A percentile compares a stretch with the other conserved stretches of the same genome.
These are phyloP conservation scores for Cassiopea andromeda DNA, from an alignment of 30 jellyfish, hydroid and myxozoan species.

Conservation along the genomic window DNA sequence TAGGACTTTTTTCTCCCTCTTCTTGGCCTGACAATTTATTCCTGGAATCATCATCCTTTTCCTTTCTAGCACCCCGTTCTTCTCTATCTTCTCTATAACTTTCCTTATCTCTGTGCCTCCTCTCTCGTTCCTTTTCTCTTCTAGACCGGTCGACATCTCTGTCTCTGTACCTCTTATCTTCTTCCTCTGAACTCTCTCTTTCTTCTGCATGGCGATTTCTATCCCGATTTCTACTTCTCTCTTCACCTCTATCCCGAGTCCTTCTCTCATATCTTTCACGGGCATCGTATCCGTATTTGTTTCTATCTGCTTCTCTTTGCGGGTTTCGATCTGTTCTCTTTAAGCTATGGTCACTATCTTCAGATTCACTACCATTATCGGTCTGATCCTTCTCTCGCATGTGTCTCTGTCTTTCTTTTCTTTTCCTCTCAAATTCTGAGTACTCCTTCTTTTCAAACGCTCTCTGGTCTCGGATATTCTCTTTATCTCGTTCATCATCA, in stretches of 20 bases:
- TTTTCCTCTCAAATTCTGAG: not conserved
- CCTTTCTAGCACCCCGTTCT: conserved; percentile 35
- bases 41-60: not conserved
- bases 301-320: conserved; percentile 8
- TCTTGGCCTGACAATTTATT: not conserved
- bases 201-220: not conserved
- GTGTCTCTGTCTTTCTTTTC: not conserved
- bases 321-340: not conserved
- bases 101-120: conserved; percentile 18
- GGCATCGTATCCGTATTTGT: conserved; percentile 12
- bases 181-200: conserved; percentile 5
- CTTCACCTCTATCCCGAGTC: conserved; percentile 15
- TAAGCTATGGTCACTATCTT: not conserved
- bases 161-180: conserved; percentile 9
- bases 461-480: not conserved
- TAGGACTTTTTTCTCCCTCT: not conserved
- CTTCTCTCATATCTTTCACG: conserved; percentile 10
- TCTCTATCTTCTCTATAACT: conserved; percentile 8
- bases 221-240: conserved; percentile 6
- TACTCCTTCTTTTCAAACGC: not conserved
- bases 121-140: not conserved
- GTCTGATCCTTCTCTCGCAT: not conserved
- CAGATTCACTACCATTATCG: not conserved
- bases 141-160: conserved; percentile 7
- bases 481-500: conserved; percentile 16